Percentiles rank a stretch among this genome's conserved stretches.
Conservation (phyloP, 1,140 invertebrate genomes). For the Gryon sp. region DNA sequence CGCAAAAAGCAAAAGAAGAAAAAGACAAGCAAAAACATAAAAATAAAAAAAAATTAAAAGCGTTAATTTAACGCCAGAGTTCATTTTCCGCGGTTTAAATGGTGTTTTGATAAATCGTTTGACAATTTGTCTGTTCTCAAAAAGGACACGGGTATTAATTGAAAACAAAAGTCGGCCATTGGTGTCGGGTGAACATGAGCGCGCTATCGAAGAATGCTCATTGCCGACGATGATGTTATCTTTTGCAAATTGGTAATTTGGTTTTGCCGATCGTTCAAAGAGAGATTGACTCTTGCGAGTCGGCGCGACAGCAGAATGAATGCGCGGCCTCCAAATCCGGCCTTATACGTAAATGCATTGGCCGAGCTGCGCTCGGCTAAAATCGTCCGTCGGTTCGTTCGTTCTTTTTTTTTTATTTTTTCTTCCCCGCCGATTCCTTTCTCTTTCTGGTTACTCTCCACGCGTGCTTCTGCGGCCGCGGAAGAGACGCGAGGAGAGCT, state of each 20-base stretch:
- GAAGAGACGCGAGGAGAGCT: conserved; percentile 70
- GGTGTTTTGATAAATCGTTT: conserved; percentile 58
- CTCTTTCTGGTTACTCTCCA: conserved; percentile 48
- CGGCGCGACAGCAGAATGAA: conserved; percentile 27
- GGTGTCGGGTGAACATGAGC: no score
- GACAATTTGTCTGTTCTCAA: conserved; percentile 32
- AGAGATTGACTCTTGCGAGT: conserved; percentile 23
- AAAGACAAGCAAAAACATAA: conserved; percentile 41
- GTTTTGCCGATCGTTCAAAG: neutral
- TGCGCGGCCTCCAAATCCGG: conserved; percentile 54
- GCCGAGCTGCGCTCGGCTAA: conserved; percentile 68
- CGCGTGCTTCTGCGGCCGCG: conserved; percentile 43
- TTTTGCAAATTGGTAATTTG: conserved; percentile 37
- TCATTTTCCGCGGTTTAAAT: conserved; percentile 71
- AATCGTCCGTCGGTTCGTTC: conserved; percentile 62
- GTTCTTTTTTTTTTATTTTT: conserved; percentile 54
- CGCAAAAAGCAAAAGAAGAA: conserved; percentile 34
- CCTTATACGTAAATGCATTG: conserved; percentile 69
- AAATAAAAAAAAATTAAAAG: conserved; percentile 32
- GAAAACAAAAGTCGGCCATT: neutral
- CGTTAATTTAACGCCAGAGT: conserved; percentile 75
- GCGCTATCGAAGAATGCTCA: neutral
- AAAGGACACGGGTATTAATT: conserved; percentile 8
- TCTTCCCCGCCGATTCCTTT: no score
- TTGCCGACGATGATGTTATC: conserved; percentile 11